Evolutionary conservation across 2,113 vertebrate species (phyloP).

Genomic region (Leptobrachium leishanense): DNA sequence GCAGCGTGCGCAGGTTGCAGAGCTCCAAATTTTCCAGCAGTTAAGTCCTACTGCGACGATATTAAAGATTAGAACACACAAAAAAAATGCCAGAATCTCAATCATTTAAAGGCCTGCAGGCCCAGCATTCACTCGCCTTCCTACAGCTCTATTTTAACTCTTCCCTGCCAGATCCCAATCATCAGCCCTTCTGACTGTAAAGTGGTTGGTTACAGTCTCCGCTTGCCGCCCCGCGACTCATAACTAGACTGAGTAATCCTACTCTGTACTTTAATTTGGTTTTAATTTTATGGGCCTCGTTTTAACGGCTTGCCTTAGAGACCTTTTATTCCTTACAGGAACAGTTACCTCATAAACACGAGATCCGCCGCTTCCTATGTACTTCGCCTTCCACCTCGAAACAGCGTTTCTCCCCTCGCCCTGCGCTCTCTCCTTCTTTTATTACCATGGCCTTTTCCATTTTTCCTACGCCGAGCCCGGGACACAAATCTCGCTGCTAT

Average conservation of each 20-base stretch:
- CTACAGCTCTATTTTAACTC: no score
- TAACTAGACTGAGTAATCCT: constrained; percentile 69
- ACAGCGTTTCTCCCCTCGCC: constrained; percentile 46
- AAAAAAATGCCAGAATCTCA: not conserved
- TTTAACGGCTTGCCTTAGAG: constrained; percentile 82
- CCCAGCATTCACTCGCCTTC: no score
- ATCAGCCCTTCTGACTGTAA: not conserved
- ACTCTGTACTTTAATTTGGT: constrained; percentile 84
- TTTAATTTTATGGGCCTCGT: constrained; percentile 86
- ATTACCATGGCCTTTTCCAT: constrained; percentile 86
- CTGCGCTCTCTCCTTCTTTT: constrained; percentile 82
- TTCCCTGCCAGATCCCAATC: no score
- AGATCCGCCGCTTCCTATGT: constrained; percentile 46
- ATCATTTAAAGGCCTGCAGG: not conserved
- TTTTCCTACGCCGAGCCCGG: constrained; percentile 80
- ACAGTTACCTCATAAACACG: constrained; percentile 69
- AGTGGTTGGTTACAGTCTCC: not conserved
- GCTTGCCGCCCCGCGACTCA: constrained; percentile 1
- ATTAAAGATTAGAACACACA: no score
- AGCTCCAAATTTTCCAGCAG: no score
- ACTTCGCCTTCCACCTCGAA: constrained; percentile 85
- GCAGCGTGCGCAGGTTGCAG: no score
- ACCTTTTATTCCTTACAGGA: constrained; percentile 83
- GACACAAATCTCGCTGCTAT: constrained; percentile 99
- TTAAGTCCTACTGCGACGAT: no score